Conservation (phyloP, 2,113 vertebrate genomes). For the Podiceps cristatus region DNA sequence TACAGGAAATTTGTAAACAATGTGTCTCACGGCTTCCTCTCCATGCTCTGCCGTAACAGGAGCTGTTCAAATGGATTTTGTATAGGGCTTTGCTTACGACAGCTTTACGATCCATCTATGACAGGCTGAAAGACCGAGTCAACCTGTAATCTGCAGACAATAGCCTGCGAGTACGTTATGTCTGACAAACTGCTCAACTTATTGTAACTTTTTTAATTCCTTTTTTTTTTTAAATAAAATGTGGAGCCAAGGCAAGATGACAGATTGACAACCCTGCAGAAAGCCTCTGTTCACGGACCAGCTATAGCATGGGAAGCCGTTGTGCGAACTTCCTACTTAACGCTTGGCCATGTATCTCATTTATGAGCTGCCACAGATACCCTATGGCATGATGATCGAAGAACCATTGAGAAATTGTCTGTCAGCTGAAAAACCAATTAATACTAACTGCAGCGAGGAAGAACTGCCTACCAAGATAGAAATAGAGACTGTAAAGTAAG, state of each 20-base stretch:
- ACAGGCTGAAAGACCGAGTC: not conserved
- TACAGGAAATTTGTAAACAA: not conserved
- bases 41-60: not conserved
- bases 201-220: not conserved
- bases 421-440: slow-evolving; percentile 52
- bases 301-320: not conserved
- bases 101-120: not conserved
- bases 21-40: not conserved
- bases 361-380: not conserved
- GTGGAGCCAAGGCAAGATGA: not conserved
- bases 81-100: not conserved
- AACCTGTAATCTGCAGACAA: slow-evolving; percentile 39
- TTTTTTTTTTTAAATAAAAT: not conserved
- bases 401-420: not conserved
- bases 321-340: not conserved
- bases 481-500: not conserved
- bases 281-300: not conserved
- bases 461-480: slow-evolving; percentile 16
- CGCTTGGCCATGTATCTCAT: not conserved
- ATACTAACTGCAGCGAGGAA: not conserved
- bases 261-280: slow-evolving; percentile 18
- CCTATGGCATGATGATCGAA: not conserved
- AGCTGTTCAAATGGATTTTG: not conserved
- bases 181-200: slow-evolving; percentile 25
- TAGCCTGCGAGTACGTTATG: not conserved